phyloP scores from a whole-genome alignment of 2,888 invertebrate species.

The Atherix ibis region DNA sequence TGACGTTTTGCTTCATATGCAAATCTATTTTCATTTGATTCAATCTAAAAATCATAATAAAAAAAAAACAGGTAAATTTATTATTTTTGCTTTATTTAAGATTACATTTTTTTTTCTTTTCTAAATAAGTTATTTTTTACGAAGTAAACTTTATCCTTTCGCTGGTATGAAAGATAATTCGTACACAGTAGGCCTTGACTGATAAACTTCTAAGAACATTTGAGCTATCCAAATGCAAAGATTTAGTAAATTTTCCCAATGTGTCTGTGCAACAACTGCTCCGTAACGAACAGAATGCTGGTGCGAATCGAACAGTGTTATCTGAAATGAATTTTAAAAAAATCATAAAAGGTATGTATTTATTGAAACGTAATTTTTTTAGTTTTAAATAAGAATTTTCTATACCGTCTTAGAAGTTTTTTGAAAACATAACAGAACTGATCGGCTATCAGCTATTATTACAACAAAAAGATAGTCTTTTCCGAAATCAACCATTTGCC shows the following conservation, averaged over 20 bases:
- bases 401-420: constrained; percentile 4
- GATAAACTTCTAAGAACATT: constrained; percentile 9
- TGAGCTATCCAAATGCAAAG: constrained; percentile 9
- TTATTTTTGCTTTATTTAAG: too few relatives aligned
- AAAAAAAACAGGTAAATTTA: too few relatives aligned
- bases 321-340: constrained; percentile 3
- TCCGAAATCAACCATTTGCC: constrained; percentile 7
- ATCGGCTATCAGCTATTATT: constrained; percentile 10
- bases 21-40: too few relatives aligned
- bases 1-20: too few relatives aligned
- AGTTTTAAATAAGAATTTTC: too few relatives aligned
- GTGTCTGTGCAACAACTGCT: constrained; percentile 9
- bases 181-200: constrained; percentile 9
- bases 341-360: too few relatives aligned
- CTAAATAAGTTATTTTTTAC: too few relatives aligned
- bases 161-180: constrained; percentile 10
- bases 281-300: constrained; percentile 7
- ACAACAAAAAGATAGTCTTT: constrained; percentile 10
- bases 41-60: too few relatives aligned
- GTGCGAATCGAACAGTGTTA: constrained; percentile 11
- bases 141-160: too few relatives aligned
- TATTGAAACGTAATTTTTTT: not conserved
- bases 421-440: constrained; percentile 9
- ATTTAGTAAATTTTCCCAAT: constrained; percentile 7
- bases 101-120: too few relatives aligned